A percentile compares a stretch with the other conserved stretches of the same genome.
phyloP scores from a whole-genome alignment of 37 sponge, comb jelly and placozoan genomes.

The Tethya wilhelma region DNA sequence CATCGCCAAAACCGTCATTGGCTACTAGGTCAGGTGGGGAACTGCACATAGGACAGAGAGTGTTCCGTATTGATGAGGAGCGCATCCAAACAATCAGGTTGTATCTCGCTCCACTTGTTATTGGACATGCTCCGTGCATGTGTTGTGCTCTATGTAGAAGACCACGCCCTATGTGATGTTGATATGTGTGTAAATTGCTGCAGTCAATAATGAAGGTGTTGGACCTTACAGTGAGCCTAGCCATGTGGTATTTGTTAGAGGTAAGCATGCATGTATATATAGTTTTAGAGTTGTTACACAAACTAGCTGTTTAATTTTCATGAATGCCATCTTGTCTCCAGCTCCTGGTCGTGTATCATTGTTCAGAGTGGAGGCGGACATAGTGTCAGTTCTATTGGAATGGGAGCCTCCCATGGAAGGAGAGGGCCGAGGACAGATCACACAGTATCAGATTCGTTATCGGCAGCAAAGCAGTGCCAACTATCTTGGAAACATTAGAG shows the following conservation, averaged over 20 bases:
- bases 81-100: slow-evolving; percentile 89
- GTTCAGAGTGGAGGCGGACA: slow-evolving; percentile 4
- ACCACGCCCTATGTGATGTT: slow-evolving; percentile 62
- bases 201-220: slow-evolving; percentile 9
- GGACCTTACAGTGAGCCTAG: slow-evolving; percentile 5
- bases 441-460: slow-evolving; percentile 24
- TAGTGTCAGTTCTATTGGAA: slow-evolving; percentile 17
- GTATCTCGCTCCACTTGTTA: slow-evolving; percentile 68
- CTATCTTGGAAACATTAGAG: background rate
- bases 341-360: slow-evolving; percentile 25
- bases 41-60: slow-evolving; percentile 83
- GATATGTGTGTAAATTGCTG: slow-evolving; percentile 42
- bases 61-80: slow-evolving; percentile 75
- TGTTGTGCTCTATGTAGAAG: slow-evolving; percentile 78
- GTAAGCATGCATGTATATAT: no score
- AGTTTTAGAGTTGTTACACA: no score
- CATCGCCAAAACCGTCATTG: slow-evolving; percentile 70
- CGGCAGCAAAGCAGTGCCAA: background rate
- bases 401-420: slow-evolving; percentile 34
- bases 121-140: slow-evolving; percentile 70
- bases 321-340: background rate
- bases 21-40: slow-evolving; percentile 57
- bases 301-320: no score
- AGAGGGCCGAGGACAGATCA: slow-evolving; percentile 9
- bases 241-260: slow-evolving; percentile 11